Base-by-base conservation (phyloP, 2,113 vertebrate species). In the Lepus timidus region DNA sequence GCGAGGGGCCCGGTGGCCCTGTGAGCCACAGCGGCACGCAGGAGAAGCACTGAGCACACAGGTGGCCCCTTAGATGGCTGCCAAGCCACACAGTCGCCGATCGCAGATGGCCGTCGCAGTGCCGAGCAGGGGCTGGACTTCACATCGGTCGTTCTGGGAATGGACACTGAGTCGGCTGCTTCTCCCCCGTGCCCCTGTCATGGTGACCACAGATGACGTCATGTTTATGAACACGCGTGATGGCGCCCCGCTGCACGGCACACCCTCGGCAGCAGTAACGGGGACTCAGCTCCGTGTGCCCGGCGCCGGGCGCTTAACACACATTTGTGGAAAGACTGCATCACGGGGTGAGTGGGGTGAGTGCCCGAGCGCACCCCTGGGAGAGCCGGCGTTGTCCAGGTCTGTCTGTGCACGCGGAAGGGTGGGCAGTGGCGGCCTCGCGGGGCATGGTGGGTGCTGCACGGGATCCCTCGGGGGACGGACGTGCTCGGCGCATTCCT, bases 401-500 rank as follows among this genome's bases (percentile, higher is more conserved):
- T 36, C 31, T 81, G 55, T 87, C 64, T 90, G 81, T 62, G 73
- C 51, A 20, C 55, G 51, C 55, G 44, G 36, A 79, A 94, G 52
- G 68, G 80, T 10, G 75, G 12, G 27, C 4, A 17, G 16, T 20
- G 65, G n/a, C 22, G 4, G 19, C 11, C 51, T 73, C 64, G 0
- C 0, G 20, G 65, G 36, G 39, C 12, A 6, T 27, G 13, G 2
- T 10, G 16, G 29, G 65, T 49, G 19, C 31, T 2, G 14, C 76
- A 14, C 10, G 51, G 85, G 64, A 19, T 9, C 0, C 12, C 0
- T 4, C 68, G 25, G 6, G 27, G 1, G 0, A 12, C 36, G 22
- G 0, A 12, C 36, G 22, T 1, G 0, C 27, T 3, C 9, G 4
- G 68, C 27, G 5, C 23, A 4, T 2, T 14, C 27, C 23, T 71